These are phyloP conservation scores for Camponotus vicinus DNA, from an alignment of 1,140 invertebrate species.

Conservation along the genomic window DNA sequence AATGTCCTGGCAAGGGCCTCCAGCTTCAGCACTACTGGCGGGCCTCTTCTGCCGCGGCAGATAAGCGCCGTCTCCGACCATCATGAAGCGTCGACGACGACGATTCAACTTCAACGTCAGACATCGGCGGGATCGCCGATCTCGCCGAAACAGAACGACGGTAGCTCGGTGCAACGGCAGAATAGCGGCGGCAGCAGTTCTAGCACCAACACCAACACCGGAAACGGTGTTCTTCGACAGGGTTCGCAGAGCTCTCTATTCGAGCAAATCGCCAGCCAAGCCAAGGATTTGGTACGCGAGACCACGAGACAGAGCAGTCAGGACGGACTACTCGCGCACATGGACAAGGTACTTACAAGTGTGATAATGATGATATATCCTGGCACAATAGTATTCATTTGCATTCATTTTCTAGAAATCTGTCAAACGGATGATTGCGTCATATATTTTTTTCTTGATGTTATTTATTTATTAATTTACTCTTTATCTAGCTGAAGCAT, in stretches of 20 bases:
- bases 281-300: conserved; percentile 94
- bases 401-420: background rate
- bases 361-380: background rate
- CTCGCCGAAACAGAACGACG: conserved; percentile 58
- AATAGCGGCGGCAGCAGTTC: conserved; percentile 75
- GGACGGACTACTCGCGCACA: conserved; percentile 94
- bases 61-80: conserved; percentile 72
- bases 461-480: background rate
- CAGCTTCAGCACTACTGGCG: conserved; percentile 86
- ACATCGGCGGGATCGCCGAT: conserved; percentile 74
- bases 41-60: conserved; percentile 77
- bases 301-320: conserved; percentile 95
- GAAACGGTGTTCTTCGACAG: conserved; percentile 89
- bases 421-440: background rate
- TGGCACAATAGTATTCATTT: background rate
- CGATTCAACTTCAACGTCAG: conserved; percentile 54
- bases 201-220: conserved; percentile 74
- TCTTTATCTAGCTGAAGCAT: conserved; percentile 86
- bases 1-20: conserved; percentile 89
- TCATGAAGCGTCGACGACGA: conserved; percentile 38
- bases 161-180: conserved; percentile 78
- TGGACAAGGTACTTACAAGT: conserved; percentile 89
- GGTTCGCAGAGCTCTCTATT: conserved; percentile 93
- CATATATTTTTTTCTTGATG: background rate
- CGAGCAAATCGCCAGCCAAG: conserved; percentile 94